Evolutionary conservation across 2,113 vertebrate species (phyloP).

Genomic region (Amphiprion ocellaris): DNA sequence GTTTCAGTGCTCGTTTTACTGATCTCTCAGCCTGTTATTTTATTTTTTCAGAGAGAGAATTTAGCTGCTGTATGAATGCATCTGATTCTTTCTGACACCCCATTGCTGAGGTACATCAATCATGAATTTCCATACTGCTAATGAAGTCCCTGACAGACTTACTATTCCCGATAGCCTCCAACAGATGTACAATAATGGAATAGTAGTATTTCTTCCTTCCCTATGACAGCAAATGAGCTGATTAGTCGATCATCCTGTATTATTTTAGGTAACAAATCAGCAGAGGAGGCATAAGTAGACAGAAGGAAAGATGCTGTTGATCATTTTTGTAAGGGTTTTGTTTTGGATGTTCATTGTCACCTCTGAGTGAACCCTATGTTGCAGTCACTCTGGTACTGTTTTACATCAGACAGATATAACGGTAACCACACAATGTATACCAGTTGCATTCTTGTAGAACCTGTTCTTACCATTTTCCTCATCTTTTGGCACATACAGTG

Average conservation of each 20-base stretch:
- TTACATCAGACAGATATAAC: neutral
- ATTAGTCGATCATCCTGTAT: slow-evolving; percentile 55
- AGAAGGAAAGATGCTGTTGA: slow-evolving; percentile 32
- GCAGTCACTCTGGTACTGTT: neutral
- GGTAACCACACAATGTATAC: neutral
- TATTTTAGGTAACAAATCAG: slow-evolving; percentile 49
- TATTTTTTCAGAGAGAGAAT: slow-evolving; percentile 24
- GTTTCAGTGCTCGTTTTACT: slow-evolving; percentile 26
- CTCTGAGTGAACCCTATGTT: slow-evolving; percentile 1
- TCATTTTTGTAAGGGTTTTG: slow-evolving; percentile 27
- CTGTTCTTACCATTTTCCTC: neutral
- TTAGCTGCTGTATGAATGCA: slow-evolving; percentile 37
- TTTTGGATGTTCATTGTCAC: neutral
- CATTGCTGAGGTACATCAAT: slow-evolving; percentile 50
- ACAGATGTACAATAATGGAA: slow-evolving; percentile 54
- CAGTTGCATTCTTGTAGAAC: neutral
- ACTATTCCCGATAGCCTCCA: slow-evolving; percentile 27
- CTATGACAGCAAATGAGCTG: slow-evolving; percentile 52
- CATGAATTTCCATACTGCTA: slow-evolving; percentile 59
- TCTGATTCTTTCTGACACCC: slow-evolving; percentile 49
- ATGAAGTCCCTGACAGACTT: slow-evolving; percentile 62
- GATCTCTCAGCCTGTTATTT: slow-evolving; percentile 30
- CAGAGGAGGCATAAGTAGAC: neutral
- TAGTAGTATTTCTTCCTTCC: slow-evolving; percentile 33
- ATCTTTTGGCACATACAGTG: slow-evolving; percentile 77